Evolutionary conservation across 2,888 invertebrate species (phyloP).

Genomic region (Cactoblastis cactorum): DNA sequence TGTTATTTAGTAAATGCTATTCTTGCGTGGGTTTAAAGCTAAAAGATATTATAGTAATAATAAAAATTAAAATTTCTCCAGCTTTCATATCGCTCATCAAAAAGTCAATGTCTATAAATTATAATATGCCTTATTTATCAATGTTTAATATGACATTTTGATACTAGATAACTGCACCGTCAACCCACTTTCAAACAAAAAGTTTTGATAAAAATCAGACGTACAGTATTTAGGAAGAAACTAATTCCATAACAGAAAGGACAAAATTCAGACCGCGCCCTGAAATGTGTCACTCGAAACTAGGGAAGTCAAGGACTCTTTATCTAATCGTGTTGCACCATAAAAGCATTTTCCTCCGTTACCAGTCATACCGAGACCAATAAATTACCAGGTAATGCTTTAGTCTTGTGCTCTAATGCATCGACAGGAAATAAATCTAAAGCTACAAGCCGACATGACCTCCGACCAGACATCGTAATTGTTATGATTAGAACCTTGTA

Average conservation of each 20-base stretch:
- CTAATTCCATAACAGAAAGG: no score
- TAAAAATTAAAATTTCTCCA: no score
- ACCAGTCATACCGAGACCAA: slow-evolving; percentile 15
- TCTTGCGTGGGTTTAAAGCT: no score
- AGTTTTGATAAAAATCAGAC: neutral
- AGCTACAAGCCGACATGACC: slow-evolving; percentile 24
- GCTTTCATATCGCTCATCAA: no score
- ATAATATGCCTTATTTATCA: no score
- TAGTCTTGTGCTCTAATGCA: slow-evolving; percentile 24
- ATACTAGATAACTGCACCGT: no score
- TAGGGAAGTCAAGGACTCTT: slow-evolving; percentile 1
- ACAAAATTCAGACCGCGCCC: neutral
- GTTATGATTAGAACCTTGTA: neutral
- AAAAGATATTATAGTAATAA: no score
- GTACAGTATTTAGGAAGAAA: no score
- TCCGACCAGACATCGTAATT: slow-evolving; percentile 12
- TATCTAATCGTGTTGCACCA: slow-evolving; percentile 14
- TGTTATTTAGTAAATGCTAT: no score
- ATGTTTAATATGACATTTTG: no score
- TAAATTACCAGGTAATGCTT: slow-evolving; percentile 20
- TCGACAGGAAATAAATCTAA: slow-evolving; percentile 29
- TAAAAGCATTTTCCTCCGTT: slow-evolving; percentile 18
- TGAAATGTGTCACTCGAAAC: neutral
- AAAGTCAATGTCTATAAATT: no score
- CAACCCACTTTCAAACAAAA: neutral